Evolutionary conservation across 1,140 invertebrate genomes (phyloP), one percentile per base, ranked within the genome.

Genomic region (Formica selysi): DNA sequence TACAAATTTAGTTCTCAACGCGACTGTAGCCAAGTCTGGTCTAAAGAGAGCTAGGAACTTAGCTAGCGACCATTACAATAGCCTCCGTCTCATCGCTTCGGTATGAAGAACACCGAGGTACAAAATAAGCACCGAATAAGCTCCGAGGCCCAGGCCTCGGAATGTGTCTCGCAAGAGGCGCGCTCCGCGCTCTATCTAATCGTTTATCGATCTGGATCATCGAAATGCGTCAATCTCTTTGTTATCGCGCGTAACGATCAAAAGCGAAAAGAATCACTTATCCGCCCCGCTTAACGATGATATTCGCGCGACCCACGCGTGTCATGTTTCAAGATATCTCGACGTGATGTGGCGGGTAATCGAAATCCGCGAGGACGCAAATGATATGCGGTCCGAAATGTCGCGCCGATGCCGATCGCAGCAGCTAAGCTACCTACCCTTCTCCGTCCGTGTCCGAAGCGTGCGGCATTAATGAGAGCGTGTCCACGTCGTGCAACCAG

Each of bases 391-490:
- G 59, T 16, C 57, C 48, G 78, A 87, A 87, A 76, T 51, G 57
- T 16, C 32, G 22, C 70, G 76, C 29, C 85, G 85, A 74, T 86
- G 22, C 76, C 22, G 48, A 59, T 51, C 44, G 11, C 41, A 0
- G 2, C 11, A 48, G 0, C 11, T 16, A 48, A 48, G 44, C 26
- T 29, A 29, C 13, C 41, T 6, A 13, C 13, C 44, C 3, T 4
- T 48, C 13, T 11, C 44, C 44, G 13, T 48, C 26, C 88, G 87
- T 85, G 81, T 71, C 81, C 86, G 68, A 88, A 86, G 83, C 62
- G 67, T 71, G 44, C 62, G 83, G 70, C 76, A 86, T 89, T 88
- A 89, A 89, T 81, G 87, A 81, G 76, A 88, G 76, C 76, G 86
- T 81, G 87, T 89, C 86, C 73, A 29, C 65, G 71, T 70, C 51